Percentiles rank a stretch among this genome's conserved stretches.
Evolutionary conservation across 2,888 invertebrate genomes (phyloP).

Genomic region (Drosophila imparisetae): DNA sequence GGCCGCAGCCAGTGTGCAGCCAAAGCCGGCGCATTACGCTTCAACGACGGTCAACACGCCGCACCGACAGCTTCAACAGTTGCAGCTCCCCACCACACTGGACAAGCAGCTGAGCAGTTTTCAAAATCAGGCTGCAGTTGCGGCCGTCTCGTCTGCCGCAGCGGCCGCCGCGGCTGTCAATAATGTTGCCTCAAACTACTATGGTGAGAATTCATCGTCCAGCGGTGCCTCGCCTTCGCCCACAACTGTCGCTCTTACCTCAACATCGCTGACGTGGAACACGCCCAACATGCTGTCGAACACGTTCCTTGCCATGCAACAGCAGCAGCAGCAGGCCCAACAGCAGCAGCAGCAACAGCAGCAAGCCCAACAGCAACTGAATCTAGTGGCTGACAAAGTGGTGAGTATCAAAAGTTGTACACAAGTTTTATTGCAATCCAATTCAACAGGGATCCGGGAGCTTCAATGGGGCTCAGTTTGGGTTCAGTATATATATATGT

Average conservation of each 20-base stretch:
- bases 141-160: conserved; percentile 77
- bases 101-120: conserved; percentile 83
- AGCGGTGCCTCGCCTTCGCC: conserved; percentile 84
- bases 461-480: conserved; percentile 51
- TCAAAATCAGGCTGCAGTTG: conserved; percentile 82
- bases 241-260: conserved; percentile 83
- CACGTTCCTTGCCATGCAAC: conserved; percentile 83
- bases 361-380: conserved; percentile 76
- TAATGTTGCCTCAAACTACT: conserved; percentile 82
- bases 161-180: conserved; percentile 82
- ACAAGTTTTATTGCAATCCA: conserved; percentile 13
- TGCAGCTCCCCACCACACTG: conserved; percentile 86
- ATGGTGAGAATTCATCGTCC: conserved; percentile 84
- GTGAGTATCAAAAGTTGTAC: conserved; percentile 72
- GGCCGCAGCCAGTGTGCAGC: conserved; percentile 85
- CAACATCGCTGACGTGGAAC: conserved; percentile 89
- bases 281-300: conserved; percentile 85
- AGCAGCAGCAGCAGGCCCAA: conserved; percentile 79
- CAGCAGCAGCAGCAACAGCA: conserved; percentile 78
- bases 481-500: conserved; percentile 14
- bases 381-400: conserved; percentile 83
- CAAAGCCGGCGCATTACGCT: conserved; percentile 91
- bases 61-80: conserved; percentile 89
- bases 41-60: conserved; percentile 87
- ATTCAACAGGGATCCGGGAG: conserved; percentile 36